Conservation (phyloP, 2,797 vertebrate species). For the Neoniphon sammara region DNA sequence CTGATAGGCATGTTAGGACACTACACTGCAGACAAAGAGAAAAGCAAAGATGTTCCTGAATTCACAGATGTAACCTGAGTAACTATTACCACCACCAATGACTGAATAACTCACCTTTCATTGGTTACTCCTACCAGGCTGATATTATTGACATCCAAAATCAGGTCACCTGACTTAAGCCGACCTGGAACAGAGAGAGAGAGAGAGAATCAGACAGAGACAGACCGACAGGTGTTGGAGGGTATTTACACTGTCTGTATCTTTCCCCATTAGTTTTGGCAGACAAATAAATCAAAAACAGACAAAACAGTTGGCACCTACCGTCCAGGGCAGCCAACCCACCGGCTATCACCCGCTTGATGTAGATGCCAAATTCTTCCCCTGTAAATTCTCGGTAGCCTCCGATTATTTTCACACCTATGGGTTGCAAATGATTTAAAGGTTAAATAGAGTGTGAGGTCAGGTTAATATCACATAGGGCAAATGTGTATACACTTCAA, state of each 20-base stretch:
- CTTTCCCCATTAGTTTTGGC: neutral
- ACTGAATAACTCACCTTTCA: constrained; percentile 77
- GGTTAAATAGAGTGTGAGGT: constrained; percentile 5
- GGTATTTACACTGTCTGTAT: neutral
- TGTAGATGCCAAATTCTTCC: constrained; percentile 89
- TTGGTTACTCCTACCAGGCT: constrained; percentile 87
- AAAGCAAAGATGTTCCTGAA: too few relatives aligned
- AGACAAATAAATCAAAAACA: neutral
- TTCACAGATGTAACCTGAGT: neutral
- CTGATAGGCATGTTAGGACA: too few relatives aligned
- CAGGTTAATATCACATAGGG: too few relatives aligned
- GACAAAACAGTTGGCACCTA: constrained; percentile 54
- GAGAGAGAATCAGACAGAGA: constrained; percentile 3
- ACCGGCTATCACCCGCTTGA: constrained; percentile 87
- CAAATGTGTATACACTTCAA: too few relatives aligned
- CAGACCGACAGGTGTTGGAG: constrained; percentile 1
- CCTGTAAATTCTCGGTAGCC: constrained; percentile 84
- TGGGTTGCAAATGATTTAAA: neutral
- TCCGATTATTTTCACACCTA: constrained; percentile 90
- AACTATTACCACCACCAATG: neutral
- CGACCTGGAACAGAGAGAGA: constrained; percentile 78
- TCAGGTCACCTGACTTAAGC: constrained; percentile 87
- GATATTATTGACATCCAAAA: constrained; percentile 90
- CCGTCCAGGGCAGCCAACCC: constrained; percentile 86
- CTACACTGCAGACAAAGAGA: too few relatives aligned